Evolutionary conservation across 2,888 invertebrate genomes (phyloP).

Genomic region (Plemyria rubiginata): DNA sequence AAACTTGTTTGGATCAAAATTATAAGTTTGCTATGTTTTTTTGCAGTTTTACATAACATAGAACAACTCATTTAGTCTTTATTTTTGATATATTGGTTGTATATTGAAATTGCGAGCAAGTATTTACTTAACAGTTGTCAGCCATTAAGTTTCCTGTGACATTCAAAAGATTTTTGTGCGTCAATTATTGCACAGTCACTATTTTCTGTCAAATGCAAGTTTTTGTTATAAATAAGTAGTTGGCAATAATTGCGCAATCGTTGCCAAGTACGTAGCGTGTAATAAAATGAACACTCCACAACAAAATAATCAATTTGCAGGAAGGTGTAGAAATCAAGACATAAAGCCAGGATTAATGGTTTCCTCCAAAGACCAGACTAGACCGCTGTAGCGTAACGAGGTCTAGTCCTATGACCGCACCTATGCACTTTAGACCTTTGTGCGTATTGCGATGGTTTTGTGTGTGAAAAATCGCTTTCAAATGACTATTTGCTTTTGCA

Average conservation of each 20-base stretch:
- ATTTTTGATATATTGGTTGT: no score
- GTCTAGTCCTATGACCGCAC: slow-evolving; percentile 13
- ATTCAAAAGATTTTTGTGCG: no score
- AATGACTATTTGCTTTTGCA: not conserved
- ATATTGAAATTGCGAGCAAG: no score
- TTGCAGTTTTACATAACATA: no score
- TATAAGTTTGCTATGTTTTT: no score
- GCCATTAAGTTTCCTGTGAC: no score
- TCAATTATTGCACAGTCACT: no score
- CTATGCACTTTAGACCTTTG: slow-evolving; percentile 20
- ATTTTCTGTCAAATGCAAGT: no score
- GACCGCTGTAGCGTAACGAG: slow-evolving; percentile 12
- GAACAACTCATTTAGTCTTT: no score
- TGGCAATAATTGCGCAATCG: not conserved
- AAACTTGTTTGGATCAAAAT: no score
- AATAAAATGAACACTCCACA: not conserved
- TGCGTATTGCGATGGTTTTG: slow-evolving; percentile 7
- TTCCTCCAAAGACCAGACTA: slow-evolving; percentile 19
- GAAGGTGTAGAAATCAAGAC: slow-evolving; percentile 23
- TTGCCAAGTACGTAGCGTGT: not conserved
- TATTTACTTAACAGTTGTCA: no score
- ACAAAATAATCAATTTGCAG: slow-evolving; percentile 8
- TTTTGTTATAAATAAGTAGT: not conserved
- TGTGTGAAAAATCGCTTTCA: slow-evolving; percentile 6
- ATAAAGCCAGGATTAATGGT: slow-evolving; percentile 19